Conservation (phyloP, 2,113 vertebrate species). For the Tragelaphus buxtoni region DNA sequence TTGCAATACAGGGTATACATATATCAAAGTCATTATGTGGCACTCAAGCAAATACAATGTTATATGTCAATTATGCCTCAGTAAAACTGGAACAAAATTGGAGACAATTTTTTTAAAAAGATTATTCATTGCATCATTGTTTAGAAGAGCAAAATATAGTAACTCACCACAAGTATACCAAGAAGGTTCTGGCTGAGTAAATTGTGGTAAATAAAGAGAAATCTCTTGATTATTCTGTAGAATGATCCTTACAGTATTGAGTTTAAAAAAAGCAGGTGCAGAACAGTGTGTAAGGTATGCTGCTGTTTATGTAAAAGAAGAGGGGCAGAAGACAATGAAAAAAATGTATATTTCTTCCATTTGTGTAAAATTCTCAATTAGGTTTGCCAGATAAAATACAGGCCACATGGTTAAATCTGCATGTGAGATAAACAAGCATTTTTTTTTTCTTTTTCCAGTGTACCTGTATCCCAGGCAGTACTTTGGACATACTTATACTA, state of each 20-base stretch:
- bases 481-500: neutral
- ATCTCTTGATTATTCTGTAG: neutral
- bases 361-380: neutral
- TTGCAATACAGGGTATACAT: neutral
- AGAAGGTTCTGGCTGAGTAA: neutral
- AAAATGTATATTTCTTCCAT: neutral
- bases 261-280: neutral
- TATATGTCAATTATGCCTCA: neutral
- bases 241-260: neutral
- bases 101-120: neutral
- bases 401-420: neutral
- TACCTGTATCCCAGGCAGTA: neutral
- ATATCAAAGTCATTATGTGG: neutral
- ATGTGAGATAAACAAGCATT: neutral
- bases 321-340: neutral
- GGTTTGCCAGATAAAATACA: neutral
- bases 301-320: neutral
- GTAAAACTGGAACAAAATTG: neutral
- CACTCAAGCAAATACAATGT: neutral
- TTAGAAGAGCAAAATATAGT: neutral
- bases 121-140: neutral
- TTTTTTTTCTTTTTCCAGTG: neutral
- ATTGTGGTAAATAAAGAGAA: neutral
- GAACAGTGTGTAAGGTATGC: neutral
- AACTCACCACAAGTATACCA: neutral